phyloP scores from a whole-genome alignment of 1,140 invertebrate genomes.

The Zaprionus lachaisei region DNA sequence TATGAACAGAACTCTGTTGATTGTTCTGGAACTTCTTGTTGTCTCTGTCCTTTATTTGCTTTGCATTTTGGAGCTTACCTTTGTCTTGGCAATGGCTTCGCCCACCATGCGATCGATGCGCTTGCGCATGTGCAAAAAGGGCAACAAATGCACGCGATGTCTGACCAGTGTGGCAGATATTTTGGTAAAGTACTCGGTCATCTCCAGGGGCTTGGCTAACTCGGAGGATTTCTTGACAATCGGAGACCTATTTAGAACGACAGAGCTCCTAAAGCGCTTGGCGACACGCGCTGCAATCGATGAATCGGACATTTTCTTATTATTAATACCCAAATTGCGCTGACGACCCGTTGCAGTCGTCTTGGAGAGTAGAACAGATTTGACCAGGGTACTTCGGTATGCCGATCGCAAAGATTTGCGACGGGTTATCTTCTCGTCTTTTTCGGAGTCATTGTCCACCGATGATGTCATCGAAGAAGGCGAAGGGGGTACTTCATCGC shows the following conservation, averaged over 20 bases:
- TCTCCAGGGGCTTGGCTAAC: conserved; percentile 22
- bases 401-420: conserved; percentile 16
- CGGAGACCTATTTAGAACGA: conserved; percentile 1
- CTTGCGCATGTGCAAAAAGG: conserved; percentile 15
- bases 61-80: background rate
- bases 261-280: conserved; percentile 15
- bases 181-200: conserved; percentile 29
- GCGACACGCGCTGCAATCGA: conserved; percentile 37
- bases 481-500: background rate
- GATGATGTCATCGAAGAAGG: background rate
- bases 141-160: conserved; percentile 9
- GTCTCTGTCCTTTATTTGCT: background rate
- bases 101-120: conserved; percentile 29
- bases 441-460: background rate
- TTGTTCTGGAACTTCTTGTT: background rate
- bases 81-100: conserved; percentile 15
- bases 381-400: background rate
- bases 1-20: background rate
- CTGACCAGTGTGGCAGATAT: conserved; percentile 29
- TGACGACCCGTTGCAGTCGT: background rate
- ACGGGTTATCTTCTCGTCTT: background rate
- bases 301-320: background rate
- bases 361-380: background rate
- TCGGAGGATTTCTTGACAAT: background rate
- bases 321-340: background rate